Evolutionary conservation across 2,888 invertebrate species (phyloP).

Genomic region (Dusona sp.): DNA sequence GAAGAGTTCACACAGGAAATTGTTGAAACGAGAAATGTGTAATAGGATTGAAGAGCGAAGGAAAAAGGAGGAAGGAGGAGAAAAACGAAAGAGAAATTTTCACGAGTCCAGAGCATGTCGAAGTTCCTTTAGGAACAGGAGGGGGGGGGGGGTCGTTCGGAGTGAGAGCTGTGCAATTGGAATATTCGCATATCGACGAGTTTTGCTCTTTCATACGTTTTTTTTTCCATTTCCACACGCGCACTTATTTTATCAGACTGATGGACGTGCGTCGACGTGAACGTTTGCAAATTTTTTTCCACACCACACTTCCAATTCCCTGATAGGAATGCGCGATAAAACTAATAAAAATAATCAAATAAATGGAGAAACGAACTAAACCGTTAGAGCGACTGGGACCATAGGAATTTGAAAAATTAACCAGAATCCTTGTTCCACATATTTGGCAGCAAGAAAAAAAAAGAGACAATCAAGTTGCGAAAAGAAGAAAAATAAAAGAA

Average conservation of each 20-base stretch:
- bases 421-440: slow-evolving; percentile 46
- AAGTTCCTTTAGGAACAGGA: neutral
- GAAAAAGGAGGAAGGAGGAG: neutral
- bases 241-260: neutral
- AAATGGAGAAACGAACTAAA: neutral
- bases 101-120: neutral
- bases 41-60: neutral
- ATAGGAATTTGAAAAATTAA: neutral
- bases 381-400: neutral
- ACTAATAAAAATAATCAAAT: neutral
- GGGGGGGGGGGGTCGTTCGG: neutral
- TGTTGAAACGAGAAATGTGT: neutral
- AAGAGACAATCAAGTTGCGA: neutral
- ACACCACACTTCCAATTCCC: neutral
- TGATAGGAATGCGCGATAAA: neutral
- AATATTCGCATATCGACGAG: slow-evolving; percentile 21
- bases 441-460: slow-evolving; percentile 13
- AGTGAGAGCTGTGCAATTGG: neutral
- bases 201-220: neutral
- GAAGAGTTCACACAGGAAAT: slow-evolving; percentile 16
- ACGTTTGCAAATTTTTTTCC: neutral
- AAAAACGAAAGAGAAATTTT: neutral
- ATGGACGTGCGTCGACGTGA: neutral
- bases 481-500: slow-evolving; percentile 26
- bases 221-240: neutral